Evolutionary conservation across 2,113 vertebrate genomes (phyloP), one percentile per base, ranked within the genome.

Genomic region (Eulacestoma nigropectus): DNA sequence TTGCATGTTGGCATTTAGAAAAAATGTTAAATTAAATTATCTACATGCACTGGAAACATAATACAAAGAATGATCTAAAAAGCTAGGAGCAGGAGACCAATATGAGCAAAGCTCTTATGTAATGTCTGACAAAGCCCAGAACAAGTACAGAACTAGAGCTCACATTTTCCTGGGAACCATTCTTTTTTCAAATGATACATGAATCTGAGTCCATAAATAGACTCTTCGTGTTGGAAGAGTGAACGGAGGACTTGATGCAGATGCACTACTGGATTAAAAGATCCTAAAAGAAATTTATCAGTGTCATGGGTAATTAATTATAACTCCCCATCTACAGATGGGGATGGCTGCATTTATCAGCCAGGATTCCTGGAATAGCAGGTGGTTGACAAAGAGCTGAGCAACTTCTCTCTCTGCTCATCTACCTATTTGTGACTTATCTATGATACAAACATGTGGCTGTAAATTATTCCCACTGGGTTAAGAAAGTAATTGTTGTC

Each of bases 11-110:
- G 93, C 96, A 97, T 98, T 98, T 76, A 96, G 96, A 97, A 97
- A 97, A 97, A 97, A 96, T 65, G 91, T 97, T 96, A 96, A 97
- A 97, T 97, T 97, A 96, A 97, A 97, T 97, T 97, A 98, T 97
- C 97, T 97, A 75, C 96, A 97, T 98, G 97, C 75, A 94, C 95
- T 95, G 70, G 95, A 97, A 98, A 96, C 25, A 52, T 96, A 97
- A 98, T 94, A 97, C 95, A 97, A 97, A 97, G 91, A 97, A 97
- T 97, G 96, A 98, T 95, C 95, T 97, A 93, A 95, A 97, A 97
- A 97, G 95, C 91, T 87, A 97, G 97, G 75, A 98, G 95, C 95
- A 96, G 95, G 83, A 94, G 93, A 92, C 96, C 97, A 97, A 87
- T 60, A 90, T 55, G 95, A 97, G 95, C 89, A 96, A 94, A 97